Evolutionary conservation across 2,888 invertebrate species (phyloP).

Genomic region (Ormyrus rosae): DNA sequence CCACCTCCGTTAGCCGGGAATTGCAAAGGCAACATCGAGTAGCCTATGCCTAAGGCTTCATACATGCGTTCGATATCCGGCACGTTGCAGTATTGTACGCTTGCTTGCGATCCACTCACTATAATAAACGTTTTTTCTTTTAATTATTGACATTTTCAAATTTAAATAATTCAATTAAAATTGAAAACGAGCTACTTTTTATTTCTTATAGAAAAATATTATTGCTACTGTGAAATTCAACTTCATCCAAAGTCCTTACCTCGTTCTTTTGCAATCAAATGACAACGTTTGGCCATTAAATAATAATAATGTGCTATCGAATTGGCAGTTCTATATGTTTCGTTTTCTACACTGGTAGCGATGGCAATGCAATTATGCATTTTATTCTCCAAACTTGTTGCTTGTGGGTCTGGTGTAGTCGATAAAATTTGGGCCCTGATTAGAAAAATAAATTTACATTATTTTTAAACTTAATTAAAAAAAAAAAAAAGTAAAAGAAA

Average conservation of each 20-base stretch:
- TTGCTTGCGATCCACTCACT: conserved; percentile 2
- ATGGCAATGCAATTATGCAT: conserved; percentile 53
- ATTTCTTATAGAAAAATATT: too few species aligned
- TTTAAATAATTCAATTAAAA: too few species aligned
- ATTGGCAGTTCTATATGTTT: conserved; percentile 54
- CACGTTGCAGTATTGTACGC: conserved; percentile 45
- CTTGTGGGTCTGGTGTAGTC: conserved; percentile 48
- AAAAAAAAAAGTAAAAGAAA: background rate
- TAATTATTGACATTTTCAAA: too few species aligned
- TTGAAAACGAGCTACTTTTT: too few species aligned
- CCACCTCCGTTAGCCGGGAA: conserved; percentile 6
- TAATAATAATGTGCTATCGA: conserved; percentile 55
- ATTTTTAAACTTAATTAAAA: too few species aligned
- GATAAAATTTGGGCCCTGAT: conserved; percentile 56
- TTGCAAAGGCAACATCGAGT: conserved; percentile 29
- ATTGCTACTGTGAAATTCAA: too few species aligned
- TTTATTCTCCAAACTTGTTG: conserved; percentile 43
- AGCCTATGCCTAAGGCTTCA: conserved; percentile 52
- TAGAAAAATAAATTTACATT: conserved; percentile 3
- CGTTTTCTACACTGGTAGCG: conserved; percentile 53
- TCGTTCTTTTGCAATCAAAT: conserved; percentile 51
- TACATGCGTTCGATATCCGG: conserved; percentile 53
- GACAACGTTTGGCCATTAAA: conserved; percentile 54
- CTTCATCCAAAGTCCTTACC: conserved; percentile 20
- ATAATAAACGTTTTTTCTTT: too few species aligned